Evolutionary conservation across 2,888 invertebrate species (phyloP).

Genomic region (Nomada ferruginata): DNA sequence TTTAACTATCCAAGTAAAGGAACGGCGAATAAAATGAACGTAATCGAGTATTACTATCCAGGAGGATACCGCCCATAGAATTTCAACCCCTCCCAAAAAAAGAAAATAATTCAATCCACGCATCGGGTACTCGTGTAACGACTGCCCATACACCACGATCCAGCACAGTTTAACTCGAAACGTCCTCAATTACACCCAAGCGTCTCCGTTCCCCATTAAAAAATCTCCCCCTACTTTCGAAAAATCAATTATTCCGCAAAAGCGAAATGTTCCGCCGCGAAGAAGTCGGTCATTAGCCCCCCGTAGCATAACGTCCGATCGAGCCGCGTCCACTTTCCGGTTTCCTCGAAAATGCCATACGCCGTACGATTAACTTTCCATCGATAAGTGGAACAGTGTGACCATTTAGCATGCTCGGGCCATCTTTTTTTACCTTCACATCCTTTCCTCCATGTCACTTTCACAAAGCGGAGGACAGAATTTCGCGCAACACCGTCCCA

Average conservation of each 20-base stretch:
- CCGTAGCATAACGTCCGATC: no score
- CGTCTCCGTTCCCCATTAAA: not conserved
- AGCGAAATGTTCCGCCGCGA: not conserved
- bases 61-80: no score
- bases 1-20: no score
- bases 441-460: conserved; percentile 65
- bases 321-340: conserved; percentile 37
- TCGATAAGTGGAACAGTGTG: conserved; percentile 53
- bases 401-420: conserved; percentile 44
- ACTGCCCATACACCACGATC: no score
- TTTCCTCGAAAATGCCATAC: conserved; percentile 36
- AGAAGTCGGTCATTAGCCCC: not conserved
- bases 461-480: conserved; percentile 64
- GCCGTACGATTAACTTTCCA: conserved; percentile 46
- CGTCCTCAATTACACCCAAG: no score
- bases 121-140: no score
- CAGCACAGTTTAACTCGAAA: no score
- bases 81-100: no score
- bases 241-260: not conserved
- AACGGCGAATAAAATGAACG: no score
- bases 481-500: conserved; percentile 59
- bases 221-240: no score
- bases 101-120: no score
- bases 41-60: no score
- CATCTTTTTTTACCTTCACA: conserved; percentile 23